These are phyloP conservation scores for Latrodectus geometricus DNA, from an alignment of 1,140 invertebrate genomes.

Conservation along the genomic window DNA sequence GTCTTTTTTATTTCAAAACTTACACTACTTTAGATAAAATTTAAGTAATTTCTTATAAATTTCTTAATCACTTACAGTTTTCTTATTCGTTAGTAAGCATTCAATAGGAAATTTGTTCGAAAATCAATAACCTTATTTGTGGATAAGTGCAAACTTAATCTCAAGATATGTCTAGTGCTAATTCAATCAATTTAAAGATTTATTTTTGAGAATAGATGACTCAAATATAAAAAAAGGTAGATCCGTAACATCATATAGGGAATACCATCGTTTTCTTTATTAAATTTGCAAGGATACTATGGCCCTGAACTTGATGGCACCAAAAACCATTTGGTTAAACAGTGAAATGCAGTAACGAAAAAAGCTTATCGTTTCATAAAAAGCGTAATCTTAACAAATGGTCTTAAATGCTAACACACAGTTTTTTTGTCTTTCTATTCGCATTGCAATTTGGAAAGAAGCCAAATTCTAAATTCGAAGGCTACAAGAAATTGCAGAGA, in stretches of 20 bases:
- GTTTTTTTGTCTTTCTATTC: constrained; percentile 16
- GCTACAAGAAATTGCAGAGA: too few species aligned
- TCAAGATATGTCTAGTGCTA: neutral
- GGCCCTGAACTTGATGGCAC: constrained; percentile 7
- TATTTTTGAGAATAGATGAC: neutral
- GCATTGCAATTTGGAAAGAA: constrained; percentile 18
- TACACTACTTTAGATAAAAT: too few species aligned
- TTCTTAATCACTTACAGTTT: too few species aligned
- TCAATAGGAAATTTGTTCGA: too few species aligned
- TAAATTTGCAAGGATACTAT: constrained; percentile 36
- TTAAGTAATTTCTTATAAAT: too few species aligned
- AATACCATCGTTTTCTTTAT: constrained; percentile 7
- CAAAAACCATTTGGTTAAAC: constrained; percentile 22
- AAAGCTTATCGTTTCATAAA: constrained; percentile 5
- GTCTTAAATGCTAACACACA: neutral
- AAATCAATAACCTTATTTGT: neutral
- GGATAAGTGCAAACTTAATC: neutral
- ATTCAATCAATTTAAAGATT: constrained; percentile 40
- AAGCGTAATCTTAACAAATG: constrained; percentile 51
- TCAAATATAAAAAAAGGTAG: constrained; percentile 2
- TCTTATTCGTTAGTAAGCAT: too few species aligned
- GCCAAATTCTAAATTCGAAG: neutral
- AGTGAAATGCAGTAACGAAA: neutral
- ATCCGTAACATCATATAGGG: neutral
- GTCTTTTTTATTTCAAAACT: too few species aligned